Conservation (phyloP, 2,888 invertebrate species). For the Trichopria drosophilae region DNA sequence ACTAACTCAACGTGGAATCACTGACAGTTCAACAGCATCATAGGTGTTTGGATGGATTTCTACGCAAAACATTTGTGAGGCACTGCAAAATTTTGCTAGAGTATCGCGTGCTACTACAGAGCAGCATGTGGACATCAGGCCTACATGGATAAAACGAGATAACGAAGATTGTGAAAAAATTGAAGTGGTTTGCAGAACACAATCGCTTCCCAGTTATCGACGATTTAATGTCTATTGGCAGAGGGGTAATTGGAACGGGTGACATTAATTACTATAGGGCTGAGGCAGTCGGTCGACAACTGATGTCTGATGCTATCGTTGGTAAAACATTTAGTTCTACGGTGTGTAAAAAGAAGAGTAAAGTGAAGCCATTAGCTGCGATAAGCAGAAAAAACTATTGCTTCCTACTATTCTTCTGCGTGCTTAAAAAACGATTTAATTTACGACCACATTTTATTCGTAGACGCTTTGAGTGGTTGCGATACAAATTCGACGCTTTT, state of each 20-base stretch:
- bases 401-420: too few species aligned
- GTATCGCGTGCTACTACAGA: neutral
- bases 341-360: constrained; percentile 39
- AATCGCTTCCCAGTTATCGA: too few species aligned
- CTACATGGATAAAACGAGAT: neutral
- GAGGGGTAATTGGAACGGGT: too few species aligned
- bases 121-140: too few species aligned
- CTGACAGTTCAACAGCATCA: too few species aligned
- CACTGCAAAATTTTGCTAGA: too few species aligned
- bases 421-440: too few species aligned
- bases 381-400: neutral
- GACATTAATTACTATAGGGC: constrained; percentile 34
- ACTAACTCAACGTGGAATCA: too few species aligned
- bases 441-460: constrained; percentile 5
- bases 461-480: constrained; percentile 6
- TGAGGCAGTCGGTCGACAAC: constrained; percentile 34
- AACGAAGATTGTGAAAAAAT: constrained; percentile 3
- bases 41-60: too few species aligned
- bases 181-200: neutral
- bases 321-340: too few species aligned
- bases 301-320: constrained; percentile 42
- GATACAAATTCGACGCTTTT: constrained; percentile 1
- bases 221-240: too few species aligned
- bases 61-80: neutral
- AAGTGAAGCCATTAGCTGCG: neutral